Conservation (phyloP, 2,888 invertebrate species). For the Xylota sylvarum region DNA sequence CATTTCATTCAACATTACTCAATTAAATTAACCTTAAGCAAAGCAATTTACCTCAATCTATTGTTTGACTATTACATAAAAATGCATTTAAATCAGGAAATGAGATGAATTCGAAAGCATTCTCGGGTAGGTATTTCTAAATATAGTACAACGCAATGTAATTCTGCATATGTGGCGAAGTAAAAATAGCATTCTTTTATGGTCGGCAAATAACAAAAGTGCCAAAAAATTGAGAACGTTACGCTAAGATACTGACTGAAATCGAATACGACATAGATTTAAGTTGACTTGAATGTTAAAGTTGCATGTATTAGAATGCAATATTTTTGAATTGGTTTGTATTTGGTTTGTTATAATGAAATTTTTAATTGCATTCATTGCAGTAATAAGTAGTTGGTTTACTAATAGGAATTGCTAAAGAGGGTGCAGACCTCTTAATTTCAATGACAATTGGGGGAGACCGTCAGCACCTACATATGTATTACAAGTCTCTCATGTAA, state of each 20-base stretch:
- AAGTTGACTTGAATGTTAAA: conserved; percentile 42
- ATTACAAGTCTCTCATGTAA: too few relatives aligned
- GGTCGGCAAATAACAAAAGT: conserved; percentile 71
- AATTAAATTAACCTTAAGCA: conserved; percentile 35
- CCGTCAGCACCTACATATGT: too few relatives aligned
- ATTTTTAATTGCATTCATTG: too few relatives aligned
- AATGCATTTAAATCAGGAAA: conserved; percentile 65
- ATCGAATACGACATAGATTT: conserved; percentile 60
- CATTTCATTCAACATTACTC: conserved; percentile 42
- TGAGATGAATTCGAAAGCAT: conserved; percentile 67
- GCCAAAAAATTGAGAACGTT: conserved; percentile 48
- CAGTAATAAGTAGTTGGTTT: too few relatives aligned
- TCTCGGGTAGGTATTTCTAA: conserved; percentile 59
- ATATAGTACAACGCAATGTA: conserved; percentile 69
- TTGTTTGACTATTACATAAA: conserved; percentile 59
- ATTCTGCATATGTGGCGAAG: conserved; percentile 68
- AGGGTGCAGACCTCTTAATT: too few relatives aligned
- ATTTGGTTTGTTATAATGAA: not conserved
- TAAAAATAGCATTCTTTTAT: conserved; percentile 69
- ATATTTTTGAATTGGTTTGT: not conserved
- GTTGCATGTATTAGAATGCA: conserved; percentile 6
- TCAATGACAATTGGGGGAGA: too few relatives aligned
- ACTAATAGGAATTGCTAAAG: too few relatives aligned
- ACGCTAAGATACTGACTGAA: conserved; percentile 56
- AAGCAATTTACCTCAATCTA: conserved; percentile 16